phyloP scores from a whole-genome alignment of 2,888 invertebrate genomes.

The Hermaeophaga mercurialis region DNA sequence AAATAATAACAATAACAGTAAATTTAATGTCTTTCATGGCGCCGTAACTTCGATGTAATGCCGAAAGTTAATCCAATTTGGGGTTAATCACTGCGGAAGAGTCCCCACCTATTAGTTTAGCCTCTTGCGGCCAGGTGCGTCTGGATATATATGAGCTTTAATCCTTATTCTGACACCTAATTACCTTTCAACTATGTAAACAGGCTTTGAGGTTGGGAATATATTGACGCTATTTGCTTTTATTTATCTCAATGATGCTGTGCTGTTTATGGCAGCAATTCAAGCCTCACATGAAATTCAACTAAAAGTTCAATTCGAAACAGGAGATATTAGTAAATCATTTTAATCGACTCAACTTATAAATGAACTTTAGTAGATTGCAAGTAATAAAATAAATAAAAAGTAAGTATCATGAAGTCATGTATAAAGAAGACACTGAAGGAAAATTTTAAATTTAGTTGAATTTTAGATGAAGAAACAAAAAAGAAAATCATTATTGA shows the following conservation, averaged over 20 bases:
- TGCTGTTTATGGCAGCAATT: conserved; percentile 4
- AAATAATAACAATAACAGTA: conserved; percentile 28
- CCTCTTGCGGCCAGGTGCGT: conserved; percentile 26
- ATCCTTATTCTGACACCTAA: conserved; percentile 22
- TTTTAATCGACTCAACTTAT: too few species aligned
- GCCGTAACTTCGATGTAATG: conserved; percentile 24
- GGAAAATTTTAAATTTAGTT: too few species aligned
- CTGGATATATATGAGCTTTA: conserved; percentile 17
- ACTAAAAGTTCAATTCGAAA: too few species aligned
- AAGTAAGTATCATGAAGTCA: too few species aligned
- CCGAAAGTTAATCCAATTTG: conserved; percentile 34
- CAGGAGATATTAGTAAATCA: too few species aligned
- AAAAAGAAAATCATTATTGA: too few species aligned
- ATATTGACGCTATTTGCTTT: conserved; percentile 8
- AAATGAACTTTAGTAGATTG: too few species aligned
- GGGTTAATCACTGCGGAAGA: conserved; percentile 28
- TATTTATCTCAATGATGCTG: conserved; percentile 1
- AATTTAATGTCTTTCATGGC: conserved; percentile 24
- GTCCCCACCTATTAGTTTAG: conserved; percentile 27
- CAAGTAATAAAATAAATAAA: too few species aligned
- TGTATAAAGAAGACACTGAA: too few species aligned
- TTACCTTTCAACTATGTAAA: conserved; percentile 23
- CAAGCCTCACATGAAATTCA: too few species aligned
- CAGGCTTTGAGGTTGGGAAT: conserved; percentile 7
- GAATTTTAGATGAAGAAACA: too few species aligned